These are phyloP conservation scores for Onychomys torridus DNA, from an alignment of 2,797 vertebrate species.

Conservation along the genomic window DNA sequence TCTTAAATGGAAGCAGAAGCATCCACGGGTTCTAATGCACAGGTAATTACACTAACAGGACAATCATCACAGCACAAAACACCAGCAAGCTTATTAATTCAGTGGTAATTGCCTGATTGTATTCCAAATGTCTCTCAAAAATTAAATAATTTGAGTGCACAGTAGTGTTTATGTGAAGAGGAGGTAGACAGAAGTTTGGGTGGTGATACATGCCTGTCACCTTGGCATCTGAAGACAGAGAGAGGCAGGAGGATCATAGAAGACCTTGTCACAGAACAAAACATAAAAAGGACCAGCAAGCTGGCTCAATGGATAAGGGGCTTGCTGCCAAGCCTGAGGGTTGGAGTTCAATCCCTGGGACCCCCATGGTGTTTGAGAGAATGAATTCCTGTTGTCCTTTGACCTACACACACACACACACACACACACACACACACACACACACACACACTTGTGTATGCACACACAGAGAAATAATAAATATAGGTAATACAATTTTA, in stretches of 20 bases:
- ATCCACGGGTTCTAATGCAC: not conserved
- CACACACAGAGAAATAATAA: not conserved
- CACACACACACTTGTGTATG: too few relatives aligned
- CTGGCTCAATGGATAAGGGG: not conserved
- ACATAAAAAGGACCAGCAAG: not conserved
- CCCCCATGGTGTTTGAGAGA: not conserved
- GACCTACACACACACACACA: not conserved
- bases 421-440: not conserved
- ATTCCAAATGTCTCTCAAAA: conserved; percentile 22
- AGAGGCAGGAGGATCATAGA: not conserved
- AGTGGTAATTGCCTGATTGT: not conserved
- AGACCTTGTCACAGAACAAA: not conserved
- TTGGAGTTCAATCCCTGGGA: not conserved
- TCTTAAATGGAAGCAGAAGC: not conserved
- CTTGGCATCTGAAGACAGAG: not conserved
- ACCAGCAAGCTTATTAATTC: not conserved
- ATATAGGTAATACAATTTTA: not conserved
- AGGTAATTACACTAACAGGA: not conserved
- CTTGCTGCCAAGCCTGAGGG: not conserved
- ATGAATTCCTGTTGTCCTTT: not conserved
- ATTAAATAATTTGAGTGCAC: not conserved
- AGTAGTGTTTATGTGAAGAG: not conserved
- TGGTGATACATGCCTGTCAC: not conserved
- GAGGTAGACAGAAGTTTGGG: not conserved
- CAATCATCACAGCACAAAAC: not conserved